Conservation (phyloP, 2,888 invertebrate species). For the Harmothoe impar region DNA sequence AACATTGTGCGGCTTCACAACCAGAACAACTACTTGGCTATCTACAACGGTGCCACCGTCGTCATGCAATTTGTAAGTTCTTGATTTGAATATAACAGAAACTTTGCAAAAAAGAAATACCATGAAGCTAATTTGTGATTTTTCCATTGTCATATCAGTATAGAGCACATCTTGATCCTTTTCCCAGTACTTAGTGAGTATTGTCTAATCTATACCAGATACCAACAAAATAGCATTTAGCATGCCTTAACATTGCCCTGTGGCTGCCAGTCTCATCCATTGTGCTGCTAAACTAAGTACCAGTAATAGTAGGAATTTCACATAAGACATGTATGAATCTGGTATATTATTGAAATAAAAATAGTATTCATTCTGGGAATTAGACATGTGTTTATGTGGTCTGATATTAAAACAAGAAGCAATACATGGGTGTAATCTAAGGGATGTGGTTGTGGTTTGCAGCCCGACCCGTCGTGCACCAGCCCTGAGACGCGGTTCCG, state of each 20-base stretch:
- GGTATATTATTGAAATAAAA: no score
- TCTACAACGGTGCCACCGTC: constrained; percentile 76
- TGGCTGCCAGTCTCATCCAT: no score
- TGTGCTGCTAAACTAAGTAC: no score
- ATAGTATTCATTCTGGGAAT: no score
- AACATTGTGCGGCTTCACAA: constrained; percentile 81
- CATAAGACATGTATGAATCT: no score
- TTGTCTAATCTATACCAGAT: background rate
- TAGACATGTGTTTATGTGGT: no score
- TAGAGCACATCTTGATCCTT: background rate
- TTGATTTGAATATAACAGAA: background rate
- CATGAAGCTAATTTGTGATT: background rate
- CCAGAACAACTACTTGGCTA: constrained; percentile 81
- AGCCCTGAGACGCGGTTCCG: constrained; percentile 70
- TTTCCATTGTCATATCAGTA: background rate
- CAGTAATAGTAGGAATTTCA: no score
- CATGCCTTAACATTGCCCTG: no score
- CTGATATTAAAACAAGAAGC: no score
- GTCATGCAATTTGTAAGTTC: constrained; percentile 76
- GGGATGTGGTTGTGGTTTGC: no score
- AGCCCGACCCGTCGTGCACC: constrained; percentile 43
- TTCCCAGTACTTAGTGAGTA: background rate
- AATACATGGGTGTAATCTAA: no score
- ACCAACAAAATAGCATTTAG: no score
- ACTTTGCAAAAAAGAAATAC: background rate